Base-by-base conservation (phyloP, 30 jellyfish, hydroid and myxozoan species). In the Mastigias papua region DNA sequence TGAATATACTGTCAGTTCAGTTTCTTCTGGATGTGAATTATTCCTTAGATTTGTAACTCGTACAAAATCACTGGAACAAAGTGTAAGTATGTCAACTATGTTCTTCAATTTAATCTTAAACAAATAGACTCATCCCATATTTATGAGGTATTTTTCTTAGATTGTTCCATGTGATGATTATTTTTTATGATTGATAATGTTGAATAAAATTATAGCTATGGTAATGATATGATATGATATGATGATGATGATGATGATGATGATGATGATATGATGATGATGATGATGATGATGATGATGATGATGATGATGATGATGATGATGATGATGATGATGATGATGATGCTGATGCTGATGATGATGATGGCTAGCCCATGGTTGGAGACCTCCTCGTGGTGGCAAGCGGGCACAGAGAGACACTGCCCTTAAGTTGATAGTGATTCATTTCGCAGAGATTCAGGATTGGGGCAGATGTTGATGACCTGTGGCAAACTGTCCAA, bases 1-100 rank as follows among this genome's bases (percentile, higher is more conserved):
- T 0, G 95, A 84, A 73, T 33, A 80, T 33, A 67, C 98, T 0
- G 91, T 73, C 22, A 90, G 98, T 4, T 89, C 99, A n/a, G 87
- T 95, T 48, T 84, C 99, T 0, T 95, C 99, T 61, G 99, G 98
- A 17, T 89, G 99, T 90, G 99, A 95, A 71, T 89, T 95, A 72
- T 87, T 95, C 70, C 82, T 83, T 11, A 74, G 98, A 37, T 89
- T 89, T 62, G 91, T 95, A 8, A 95, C 99, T 22, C 73, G 91
- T 19, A 84, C 98, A 26, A 63, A 63, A 25, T 83, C 98, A 9
- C 92, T 83, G 32, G 98, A 95, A 21, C 93, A 89, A 29, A 81
- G 78, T 7, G 97, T 89, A 70, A 57, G 93, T 80, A 34, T 0
- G 5, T 42, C 13, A 42, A 42, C 13, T 42, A 8, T 15, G 13